Percentiles rank a stretch among this genome's conserved stretches.
These are phyloP conservation scores for Parus major DNA, from an alignment of 2,113 vertebrate genomes.

Conservation along the genomic window DNA sequence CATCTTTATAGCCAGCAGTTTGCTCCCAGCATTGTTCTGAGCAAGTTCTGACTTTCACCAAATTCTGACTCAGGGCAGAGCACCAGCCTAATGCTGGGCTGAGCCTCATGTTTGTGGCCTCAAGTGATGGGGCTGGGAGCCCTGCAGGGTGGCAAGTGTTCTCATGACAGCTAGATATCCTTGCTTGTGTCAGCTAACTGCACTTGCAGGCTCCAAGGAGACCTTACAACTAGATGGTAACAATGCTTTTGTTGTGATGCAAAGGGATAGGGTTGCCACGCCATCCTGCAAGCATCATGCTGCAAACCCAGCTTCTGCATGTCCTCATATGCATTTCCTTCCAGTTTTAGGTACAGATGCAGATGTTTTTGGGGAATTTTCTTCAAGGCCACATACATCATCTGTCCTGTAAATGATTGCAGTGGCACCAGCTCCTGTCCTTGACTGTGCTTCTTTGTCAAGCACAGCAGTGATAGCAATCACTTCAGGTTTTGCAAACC, in stretches of 20 bases:
- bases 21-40: not conserved
- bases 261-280: not conserved
- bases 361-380: not conserved
- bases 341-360: not conserved
- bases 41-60: not conserved
- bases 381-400: constrained; percentile 6
- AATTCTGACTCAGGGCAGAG: not conserved
- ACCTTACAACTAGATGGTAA: not conserved
- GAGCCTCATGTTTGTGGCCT: rapidly evolving
- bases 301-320: not conserved
- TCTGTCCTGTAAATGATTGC: not conserved
- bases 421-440: constrained; percentile 36
- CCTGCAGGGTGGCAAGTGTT: not conserved
- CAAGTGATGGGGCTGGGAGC: not conserved
- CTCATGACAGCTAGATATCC: rapidly evolving
- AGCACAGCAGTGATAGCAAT: not conserved
- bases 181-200: not conserved
- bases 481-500: constrained; percentile 13
- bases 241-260: not conserved
- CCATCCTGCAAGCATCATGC: rapidly evolving
- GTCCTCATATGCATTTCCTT: not conserved
- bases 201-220: not conserved
- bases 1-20: not conserved
- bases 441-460: constrained; percentile 52
- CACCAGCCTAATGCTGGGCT: not conserved